A percentile compares a stretch with the other conserved stretches of the same genome.
These are phyloP conservation scores for Oriolus oriolus DNA, from an alignment of 2,113 vertebrate genomes.

Conservation along the genomic window DNA sequence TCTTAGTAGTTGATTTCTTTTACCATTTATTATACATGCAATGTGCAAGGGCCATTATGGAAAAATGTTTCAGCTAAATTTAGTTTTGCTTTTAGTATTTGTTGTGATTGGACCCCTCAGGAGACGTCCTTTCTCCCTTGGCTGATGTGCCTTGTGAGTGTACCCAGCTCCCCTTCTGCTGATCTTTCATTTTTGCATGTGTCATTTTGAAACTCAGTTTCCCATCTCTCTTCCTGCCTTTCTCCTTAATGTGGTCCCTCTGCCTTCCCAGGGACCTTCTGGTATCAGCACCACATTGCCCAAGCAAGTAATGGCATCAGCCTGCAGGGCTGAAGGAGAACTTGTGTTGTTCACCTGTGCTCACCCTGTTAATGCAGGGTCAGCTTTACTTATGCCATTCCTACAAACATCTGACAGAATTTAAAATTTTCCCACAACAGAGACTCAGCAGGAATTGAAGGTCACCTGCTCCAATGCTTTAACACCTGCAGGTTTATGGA, in stretches of 20 bases:
- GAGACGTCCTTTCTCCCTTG: neutral
- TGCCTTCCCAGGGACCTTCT: neutral
- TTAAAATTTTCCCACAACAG: neutral
- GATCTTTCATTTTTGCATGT: neutral
- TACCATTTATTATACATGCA: neutral
- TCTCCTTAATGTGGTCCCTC: neutral
- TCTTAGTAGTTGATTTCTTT: neutral
- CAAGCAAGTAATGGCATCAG: neutral
- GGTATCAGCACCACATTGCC: neutral
- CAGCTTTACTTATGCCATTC: neutral
- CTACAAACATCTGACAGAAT: neutral
- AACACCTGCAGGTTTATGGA: neutral
- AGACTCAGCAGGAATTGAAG: neutral
- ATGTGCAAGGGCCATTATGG: neutral
- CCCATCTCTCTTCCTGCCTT: neutral
- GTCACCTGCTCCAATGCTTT: neutral
- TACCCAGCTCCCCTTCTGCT: neutral
- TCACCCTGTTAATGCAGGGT: neutral
- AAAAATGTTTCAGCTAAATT: neutral
- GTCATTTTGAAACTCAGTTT: neutral
- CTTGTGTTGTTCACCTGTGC: neutral
- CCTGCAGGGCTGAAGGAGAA: neutral
- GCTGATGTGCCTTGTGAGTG: neutral
- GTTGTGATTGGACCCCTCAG: neutral
- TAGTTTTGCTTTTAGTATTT: neutral